phyloP scores from a whole-genome alignment of 1,140 invertebrate species.

The Drosophila neocordata region DNA sequence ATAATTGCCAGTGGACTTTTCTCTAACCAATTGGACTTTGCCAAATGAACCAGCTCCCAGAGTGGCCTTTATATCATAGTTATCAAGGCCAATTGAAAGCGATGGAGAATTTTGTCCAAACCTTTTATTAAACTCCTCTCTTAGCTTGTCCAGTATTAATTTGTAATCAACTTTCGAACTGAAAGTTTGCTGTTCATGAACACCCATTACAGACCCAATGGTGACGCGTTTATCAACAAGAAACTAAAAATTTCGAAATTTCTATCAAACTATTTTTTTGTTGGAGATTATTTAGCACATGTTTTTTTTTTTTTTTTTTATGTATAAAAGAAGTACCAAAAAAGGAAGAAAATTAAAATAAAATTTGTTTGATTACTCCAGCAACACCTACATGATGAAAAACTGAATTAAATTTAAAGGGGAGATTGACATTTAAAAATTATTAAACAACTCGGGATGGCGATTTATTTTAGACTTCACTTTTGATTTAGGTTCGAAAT shows the following conservation, averaged over 20 bases:
- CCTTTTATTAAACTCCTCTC: constrained; percentile 64
- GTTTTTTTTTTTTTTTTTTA: too few species aligned
- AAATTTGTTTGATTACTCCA: background rate
- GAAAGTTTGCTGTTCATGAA: constrained; percentile 44
- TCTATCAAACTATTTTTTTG: constrained; percentile 10
- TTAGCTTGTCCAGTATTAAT: constrained; percentile 59
- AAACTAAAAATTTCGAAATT: background rate
- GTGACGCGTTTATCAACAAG: background rate
- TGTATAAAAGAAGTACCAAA: background rate
- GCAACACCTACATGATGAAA: constrained; percentile 1
- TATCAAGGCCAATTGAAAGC: constrained; percentile 52
- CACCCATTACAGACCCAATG: constrained; percentile 16
- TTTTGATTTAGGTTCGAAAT: constrained; percentile 30
- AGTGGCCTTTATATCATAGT: constrained; percentile 53
- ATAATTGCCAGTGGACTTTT: constrained; percentile 79
- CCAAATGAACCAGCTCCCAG: constrained; percentile 74
- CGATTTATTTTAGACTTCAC: constrained; percentile 56
- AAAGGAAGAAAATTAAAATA: background rate
- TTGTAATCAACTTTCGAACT: constrained; percentile 70
- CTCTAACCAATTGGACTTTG: constrained; percentile 60
- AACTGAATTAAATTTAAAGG: constrained; percentile 21
- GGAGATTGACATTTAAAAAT: constrained; percentile 63
- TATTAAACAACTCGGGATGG: constrained; percentile 62
- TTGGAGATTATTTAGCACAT: background rate
- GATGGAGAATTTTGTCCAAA: constrained; percentile 56